Percentiles rank a stretch among this genome's conserved stretches.
phyloP scores from a whole-genome alignment of 2,113 vertebrate species.

The Pomatorhinus ruficollis region DNA sequence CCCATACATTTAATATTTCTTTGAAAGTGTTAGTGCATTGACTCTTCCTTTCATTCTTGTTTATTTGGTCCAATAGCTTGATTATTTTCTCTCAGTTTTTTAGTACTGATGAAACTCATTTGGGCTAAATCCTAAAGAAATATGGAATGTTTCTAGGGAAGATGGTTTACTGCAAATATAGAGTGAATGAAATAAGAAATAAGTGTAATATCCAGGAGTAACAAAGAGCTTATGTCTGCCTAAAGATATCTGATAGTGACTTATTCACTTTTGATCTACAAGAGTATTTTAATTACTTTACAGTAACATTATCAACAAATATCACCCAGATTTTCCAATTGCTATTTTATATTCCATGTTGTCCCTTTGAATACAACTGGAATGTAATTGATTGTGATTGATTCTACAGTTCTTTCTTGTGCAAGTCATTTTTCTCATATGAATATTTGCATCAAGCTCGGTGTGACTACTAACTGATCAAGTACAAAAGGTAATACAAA shows the following conservation, averaged over 20 bases:
- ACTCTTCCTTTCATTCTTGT: not conserved
- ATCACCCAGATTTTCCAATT: not conserved
- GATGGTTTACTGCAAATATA: not conserved
- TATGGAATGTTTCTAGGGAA: not conserved
- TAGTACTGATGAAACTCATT: not conserved
- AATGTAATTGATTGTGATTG: not conserved
- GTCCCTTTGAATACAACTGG: not conserved
- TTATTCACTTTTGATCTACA: not conserved
- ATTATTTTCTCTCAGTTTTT: not conserved
- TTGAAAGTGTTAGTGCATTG: rapidly evolving
- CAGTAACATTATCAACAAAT: not conserved
- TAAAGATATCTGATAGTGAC: not conserved
- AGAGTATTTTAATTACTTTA: not conserved
- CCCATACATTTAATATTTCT: not conserved
- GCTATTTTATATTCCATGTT: not conserved
- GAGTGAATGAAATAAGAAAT: not conserved
- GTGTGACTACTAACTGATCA: not conserved
- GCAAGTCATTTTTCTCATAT: not conserved
- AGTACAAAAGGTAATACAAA: not conserved
- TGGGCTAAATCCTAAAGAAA: not conserved
- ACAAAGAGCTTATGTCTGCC: not conserved
- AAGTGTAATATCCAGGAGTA: not conserved
- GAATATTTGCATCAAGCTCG: not conserved
- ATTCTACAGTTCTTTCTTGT: not conserved
- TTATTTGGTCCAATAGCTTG: not conserved